Evolutionary conservation across 2,113 vertebrate genomes (phyloP).

Genomic region (Xiphophorus maculatus): DNA sequence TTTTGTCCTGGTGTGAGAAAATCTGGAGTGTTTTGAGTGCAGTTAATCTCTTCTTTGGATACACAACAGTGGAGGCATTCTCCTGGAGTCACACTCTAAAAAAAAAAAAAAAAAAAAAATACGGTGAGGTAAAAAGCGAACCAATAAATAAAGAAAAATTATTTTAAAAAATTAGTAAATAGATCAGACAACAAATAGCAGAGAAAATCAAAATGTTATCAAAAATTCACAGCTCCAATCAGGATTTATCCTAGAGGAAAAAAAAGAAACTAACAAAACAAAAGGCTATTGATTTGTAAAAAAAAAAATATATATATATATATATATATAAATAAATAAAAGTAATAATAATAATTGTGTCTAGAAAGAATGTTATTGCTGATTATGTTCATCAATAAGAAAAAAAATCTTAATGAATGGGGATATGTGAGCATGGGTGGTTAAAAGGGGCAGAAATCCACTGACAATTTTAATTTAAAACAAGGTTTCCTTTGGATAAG

Average conservation of each 20-base stretch:
- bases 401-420: neutral
- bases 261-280: no score
- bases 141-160: neutral
- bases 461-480: conserved; percentile 21
- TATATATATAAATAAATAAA: no score
- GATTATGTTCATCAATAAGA: neutral
- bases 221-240: conserved; percentile 59
- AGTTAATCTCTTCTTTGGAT: conserved; percentile 73
- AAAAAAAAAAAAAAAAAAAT: conserved; percentile 25
- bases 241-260: conserved; percentile 63
- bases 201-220: conserved; percentile 62
- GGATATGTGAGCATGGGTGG: neutral
- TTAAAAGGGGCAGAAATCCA: conserved; percentile 15
- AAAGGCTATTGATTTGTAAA: no score
- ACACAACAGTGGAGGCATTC: conserved; percentile 70
- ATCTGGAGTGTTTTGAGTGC: conserved; percentile 68
- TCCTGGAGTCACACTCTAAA: conserved; percentile 20
- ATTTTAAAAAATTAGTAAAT: conserved; percentile 7
- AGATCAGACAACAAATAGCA: conserved; percentile 41
- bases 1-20: conserved; percentile 65
- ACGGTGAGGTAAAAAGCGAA: conserved; percentile 46
- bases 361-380: conserved; percentile 33
- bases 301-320: no score
- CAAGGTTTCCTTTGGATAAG: conserved; percentile 22
- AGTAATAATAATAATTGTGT: conserved; percentile 35